Evolutionary conservation across 2,888 invertebrate genomes (phyloP), one percentile per base, ranked within the genome.

Genomic region (Troides helena): DNA sequence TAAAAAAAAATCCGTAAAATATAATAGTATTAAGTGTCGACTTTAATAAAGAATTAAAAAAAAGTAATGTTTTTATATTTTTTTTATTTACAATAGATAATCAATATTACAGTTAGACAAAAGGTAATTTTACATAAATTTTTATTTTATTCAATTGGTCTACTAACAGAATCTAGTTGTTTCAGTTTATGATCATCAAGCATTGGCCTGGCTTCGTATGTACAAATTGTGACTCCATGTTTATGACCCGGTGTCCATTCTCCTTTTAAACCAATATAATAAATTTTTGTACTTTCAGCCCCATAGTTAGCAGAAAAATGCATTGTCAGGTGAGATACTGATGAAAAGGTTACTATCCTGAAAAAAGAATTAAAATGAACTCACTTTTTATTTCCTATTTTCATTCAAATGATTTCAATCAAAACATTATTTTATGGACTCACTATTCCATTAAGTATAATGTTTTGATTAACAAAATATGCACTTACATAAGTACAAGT

Each of bases 191-290:
- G 98, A 87, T 99, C 98, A 58, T 95, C 94, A 17, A 97, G 93
- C 88, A 97, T 98, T 21, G 99, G 97, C 70, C 95, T 93, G 0
- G 96, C 89, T 90, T 99, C 99, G 86, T 99, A 99, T 64, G 95
- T 96, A 81, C 98, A 97, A 80, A 99, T 97, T 2, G 97, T 96
- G 0, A 99, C 97, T 65, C 98, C 98, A 84, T 98, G 98, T 75
- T 95, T 94, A 80, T 96, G 97, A 0, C 95, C 96, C 81, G 96
- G 95, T 17, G 94, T 94, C 93, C 96, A 99, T 91, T 99, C 99
- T 30, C 99, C 99, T 84, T 96, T 95, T 59, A 99, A 93, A 17
- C 98, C 99, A 81, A 99, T 99, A 84, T 99, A 99, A 84, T 96
- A 97, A 72, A 99, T 95, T 81, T 95, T 95, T 1, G 98, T 97